These are phyloP conservation scores for Mactra quadrangularis DNA, from an alignment of 1,140 invertebrate genomes.

Conservation along the genomic window DNA sequence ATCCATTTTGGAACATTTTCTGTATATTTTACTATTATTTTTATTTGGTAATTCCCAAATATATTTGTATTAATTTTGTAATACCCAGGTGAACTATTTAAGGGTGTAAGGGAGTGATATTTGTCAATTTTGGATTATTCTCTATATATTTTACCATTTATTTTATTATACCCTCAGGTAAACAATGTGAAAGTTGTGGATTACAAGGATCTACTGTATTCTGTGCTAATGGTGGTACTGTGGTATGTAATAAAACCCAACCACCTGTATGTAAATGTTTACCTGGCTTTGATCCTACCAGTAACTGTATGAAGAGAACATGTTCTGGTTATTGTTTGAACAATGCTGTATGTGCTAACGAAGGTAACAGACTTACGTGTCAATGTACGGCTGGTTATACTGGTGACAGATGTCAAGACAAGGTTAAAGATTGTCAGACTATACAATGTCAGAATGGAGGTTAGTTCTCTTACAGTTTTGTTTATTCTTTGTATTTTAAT, in stretches of 20 bases:
- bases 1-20: too few relatives aligned
- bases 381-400: not conserved
- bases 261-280: constrained; percentile 25
- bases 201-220: constrained; percentile 8
- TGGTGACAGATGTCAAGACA: constrained; percentile 46
- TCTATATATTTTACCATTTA: not conserved
- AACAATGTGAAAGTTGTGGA: constrained; percentile 34
- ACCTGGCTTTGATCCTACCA: constrained; percentile 18
- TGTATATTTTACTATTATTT: too few relatives aligned
- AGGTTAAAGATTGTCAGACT: not conserved
- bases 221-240: constrained; percentile 42
- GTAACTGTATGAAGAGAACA: constrained; percentile 23
- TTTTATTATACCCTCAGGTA: not conserved
- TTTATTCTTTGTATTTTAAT: too few relatives aligned
- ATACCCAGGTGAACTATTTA: too few relatives aligned
- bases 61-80: too few relatives aligned
- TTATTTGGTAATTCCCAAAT: too few relatives aligned
- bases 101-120: too few relatives aligned
- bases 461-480: too few relatives aligned
- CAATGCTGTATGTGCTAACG: not conserved
- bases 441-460: constrained; percentile 50
- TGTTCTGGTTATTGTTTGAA: constrained; percentile 48
- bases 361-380: constrained; percentile 5
- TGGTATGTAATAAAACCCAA: constrained; percentile 11
- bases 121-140: too few relatives aligned